phyloP scores from a whole-genome alignment of 2,888 invertebrate genomes.

The Eupithecia tripunctaria region DNA sequence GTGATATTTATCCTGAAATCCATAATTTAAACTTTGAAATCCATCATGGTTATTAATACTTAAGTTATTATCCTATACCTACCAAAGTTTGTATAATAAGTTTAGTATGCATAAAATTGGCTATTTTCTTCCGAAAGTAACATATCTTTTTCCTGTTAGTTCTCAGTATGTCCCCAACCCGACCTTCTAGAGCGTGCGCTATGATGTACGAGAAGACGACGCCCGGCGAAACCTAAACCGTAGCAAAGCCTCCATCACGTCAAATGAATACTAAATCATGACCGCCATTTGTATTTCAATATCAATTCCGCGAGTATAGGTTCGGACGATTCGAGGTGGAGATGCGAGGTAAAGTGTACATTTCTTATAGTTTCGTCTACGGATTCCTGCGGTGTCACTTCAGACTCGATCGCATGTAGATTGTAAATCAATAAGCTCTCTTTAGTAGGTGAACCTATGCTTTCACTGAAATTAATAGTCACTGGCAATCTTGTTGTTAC shows the following conservation, averaged over 20 bases:
- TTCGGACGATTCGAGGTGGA: background rate
- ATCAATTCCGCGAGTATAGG: constrained; percentile 61
- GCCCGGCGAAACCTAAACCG: constrained; percentile 83
- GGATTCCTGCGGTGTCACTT: background rate
- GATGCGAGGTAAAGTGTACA: background rate
- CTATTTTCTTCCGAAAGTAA: too few relatives aligned
- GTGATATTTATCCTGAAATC: too few relatives aligned
- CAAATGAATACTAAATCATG: constrained; percentile 85
- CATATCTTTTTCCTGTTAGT: too few relatives aligned
- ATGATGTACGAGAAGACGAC: constrained; percentile 84
- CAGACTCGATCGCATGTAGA: background rate
- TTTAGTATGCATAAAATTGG: background rate
- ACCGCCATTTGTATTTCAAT: constrained; percentile 83
- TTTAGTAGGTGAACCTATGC: too few relatives aligned
- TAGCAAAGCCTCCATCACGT: constrained; percentile 82
- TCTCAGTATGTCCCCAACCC: constrained; percentile 49
- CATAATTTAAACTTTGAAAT: too few relatives aligned
- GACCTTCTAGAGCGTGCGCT: constrained; percentile 71
- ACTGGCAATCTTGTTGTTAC: too few relatives aligned
- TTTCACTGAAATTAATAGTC: too few relatives aligned
- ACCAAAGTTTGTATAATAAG: too few relatives aligned
- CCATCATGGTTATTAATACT: too few relatives aligned
- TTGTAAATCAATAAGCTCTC: background rate
- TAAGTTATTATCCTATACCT: too few relatives aligned
- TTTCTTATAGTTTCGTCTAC: background rate